Conservation (phyloP, 2,888 invertebrate genomes). For the Phyllotreta cruciferae region DNA sequence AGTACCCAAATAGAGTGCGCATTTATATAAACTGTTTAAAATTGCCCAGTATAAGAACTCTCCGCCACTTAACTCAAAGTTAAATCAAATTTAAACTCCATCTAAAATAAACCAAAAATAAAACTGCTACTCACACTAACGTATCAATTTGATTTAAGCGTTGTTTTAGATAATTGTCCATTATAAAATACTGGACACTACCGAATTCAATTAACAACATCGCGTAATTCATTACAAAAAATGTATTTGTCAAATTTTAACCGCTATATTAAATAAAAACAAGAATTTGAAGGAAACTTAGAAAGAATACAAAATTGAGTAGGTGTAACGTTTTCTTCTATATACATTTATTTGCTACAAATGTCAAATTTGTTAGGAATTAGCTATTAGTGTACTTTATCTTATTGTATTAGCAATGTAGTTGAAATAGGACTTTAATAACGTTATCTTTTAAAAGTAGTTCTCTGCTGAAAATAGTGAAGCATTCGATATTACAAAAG, state of each 20-base stretch:
- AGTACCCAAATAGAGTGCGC: slow-evolving; percentile 52
- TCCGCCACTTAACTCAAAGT: slow-evolving; percentile 14
- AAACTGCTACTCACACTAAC: slow-evolving; percentile 8
- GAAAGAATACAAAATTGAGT: no score
- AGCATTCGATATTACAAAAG: no score
- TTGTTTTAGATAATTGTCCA: neutral
- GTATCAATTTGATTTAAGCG: slow-evolving; percentile 3
- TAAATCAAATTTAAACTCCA: slow-evolving; percentile 11
- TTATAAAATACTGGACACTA: neutral
- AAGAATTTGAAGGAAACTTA: neutral
- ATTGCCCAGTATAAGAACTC: slow-evolving; percentile 28
- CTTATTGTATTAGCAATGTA: no score
- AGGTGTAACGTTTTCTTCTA: no score
- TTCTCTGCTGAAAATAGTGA: no score
- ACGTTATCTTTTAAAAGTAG: no score
- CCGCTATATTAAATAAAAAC: no score
- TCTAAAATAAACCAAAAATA: slow-evolving; percentile 6
- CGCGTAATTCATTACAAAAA: no score
- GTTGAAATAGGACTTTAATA: no score
- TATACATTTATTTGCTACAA: neutral
- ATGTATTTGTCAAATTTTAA: no score
- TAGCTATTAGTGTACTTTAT: neutral
- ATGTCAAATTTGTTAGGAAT: slow-evolving; percentile 4
- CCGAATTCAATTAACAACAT: no score
- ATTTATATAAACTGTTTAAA: slow-evolving; percentile 32